Conservation (phyloP, 1,140 invertebrate genomes). For the Zaprionus ghesquierei region DNA sequence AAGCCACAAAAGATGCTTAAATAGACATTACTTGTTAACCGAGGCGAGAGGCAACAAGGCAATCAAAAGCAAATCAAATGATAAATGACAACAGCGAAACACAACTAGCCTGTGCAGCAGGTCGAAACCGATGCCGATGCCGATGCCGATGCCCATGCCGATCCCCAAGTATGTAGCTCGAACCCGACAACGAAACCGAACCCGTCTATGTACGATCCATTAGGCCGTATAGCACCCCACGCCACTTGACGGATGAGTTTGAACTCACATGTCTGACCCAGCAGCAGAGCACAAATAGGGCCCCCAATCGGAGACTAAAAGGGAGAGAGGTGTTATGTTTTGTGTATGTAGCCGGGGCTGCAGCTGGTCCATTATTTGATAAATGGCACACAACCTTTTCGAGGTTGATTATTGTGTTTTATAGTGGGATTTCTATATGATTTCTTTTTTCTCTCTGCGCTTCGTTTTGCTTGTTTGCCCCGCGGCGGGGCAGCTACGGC, state of each 20-base stretch:
- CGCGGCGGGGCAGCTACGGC: conserved; percentile 26
- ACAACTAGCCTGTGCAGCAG: conserved; percentile 69
- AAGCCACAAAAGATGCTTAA: conserved; percentile 73
- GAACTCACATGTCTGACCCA: conserved; percentile 81
- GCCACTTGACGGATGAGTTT: conserved; percentile 81
- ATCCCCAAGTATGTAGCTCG: background rate
- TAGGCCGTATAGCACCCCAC: conserved; percentile 63
- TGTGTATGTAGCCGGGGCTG: conserved; percentile 13
- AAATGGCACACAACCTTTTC: conserved; percentile 81
- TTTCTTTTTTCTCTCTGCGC: conserved; percentile 52
- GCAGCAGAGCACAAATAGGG: conserved; percentile 47
- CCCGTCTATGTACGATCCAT: conserved; percentile 66
- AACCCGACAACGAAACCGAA: background rate
- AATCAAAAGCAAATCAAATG: conserved; percentile 79
- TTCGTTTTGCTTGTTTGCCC: conserved; percentile 40
- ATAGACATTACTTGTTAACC: conserved; percentile 80
- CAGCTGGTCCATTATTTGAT: conserved; percentile 78
- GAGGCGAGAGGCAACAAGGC: conserved; percentile 25
- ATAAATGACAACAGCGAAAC: conserved; percentile 81
- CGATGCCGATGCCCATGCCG: background rate
- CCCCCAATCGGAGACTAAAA: conserved; percentile 8
- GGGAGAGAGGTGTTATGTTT: conserved; percentile 3
- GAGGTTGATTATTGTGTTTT: conserved; percentile 81
- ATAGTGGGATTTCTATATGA: conserved; percentile 1
- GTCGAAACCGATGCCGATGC: conserved; percentile 17